phyloP scores from a whole-genome alignment of 2,113 vertebrate species.

The Ariopsis seemanni region DNA sequence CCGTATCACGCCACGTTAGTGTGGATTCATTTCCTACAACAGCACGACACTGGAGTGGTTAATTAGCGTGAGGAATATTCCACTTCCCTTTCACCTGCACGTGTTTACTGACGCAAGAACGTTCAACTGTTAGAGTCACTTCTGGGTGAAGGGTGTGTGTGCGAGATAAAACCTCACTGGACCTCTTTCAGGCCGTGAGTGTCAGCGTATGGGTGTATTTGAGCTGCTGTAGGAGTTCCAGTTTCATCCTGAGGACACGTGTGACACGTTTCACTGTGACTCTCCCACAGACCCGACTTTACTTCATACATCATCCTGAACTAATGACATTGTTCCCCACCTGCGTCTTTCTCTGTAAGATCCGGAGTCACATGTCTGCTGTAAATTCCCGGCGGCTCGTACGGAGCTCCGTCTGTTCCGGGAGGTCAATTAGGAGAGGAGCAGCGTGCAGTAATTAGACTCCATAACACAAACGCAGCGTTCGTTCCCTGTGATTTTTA shows the following conservation, averaged over 20 bases:
- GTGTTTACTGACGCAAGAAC: too few relatives aligned
- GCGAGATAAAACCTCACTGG: not conserved
- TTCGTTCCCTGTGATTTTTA: constrained; percentile 27
- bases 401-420: constrained; percentile 15
- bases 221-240: not conserved
- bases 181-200: not conserved
- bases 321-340: not conserved
- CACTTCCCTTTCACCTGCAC: too few relatives aligned
- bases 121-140: too few relatives aligned
- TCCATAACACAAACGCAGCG: constrained; percentile 17
- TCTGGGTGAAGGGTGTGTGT: not conserved
- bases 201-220: not conserved
- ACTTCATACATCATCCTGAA: not conserved
- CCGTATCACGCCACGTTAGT: too few relatives aligned
- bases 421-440: constrained; percentile 38
- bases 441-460: constrained; percentile 43
- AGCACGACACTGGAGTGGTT: too few relatives aligned
- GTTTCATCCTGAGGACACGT: not conserved
- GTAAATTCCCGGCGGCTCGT: not conserved
- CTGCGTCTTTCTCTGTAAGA: not conserved
- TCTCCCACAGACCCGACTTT: too few relatives aligned
- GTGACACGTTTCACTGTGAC: not conserved
- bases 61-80: too few relatives aligned
- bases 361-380: not conserved
- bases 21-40: too few relatives aligned